Evolutionary conservation across 2,797 vertebrate species (phyloP), one percentile per base, ranked within the genome.

Genomic region (Spatula clypeata): DNA sequence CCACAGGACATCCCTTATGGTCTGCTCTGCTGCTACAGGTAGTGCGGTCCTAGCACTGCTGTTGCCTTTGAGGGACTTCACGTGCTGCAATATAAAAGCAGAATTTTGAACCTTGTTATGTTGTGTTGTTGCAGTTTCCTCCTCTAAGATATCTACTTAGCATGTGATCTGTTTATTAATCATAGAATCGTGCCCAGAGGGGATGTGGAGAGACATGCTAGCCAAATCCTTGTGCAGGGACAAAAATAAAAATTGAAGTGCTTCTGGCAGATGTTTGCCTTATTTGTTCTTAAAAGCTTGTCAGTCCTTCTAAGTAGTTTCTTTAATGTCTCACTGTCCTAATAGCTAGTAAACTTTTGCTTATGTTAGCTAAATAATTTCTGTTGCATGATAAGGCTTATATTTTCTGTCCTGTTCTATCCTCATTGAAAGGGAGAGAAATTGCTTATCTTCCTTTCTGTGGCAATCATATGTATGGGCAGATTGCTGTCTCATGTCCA

Each of bases 401-500:
- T 73, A 38, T 80, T 93, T 90, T 73, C 66, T 70, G 9, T 60
- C 45, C 42, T 65, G 47, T 47, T 15, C 51, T 71, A 16, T 77
- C 42, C 54, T 42, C 13, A 24, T 64, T n/a, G 20, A 66, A 93
- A 90, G 86, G 34, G 70, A 73, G 51, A 79, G 49, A 72, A 84
- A 47, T 88, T 86, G 11, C 32, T 70, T 79, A 36, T 86, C 54
- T 72, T 75, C 72, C 62, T 67, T 49, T 75, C 58, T 40, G 17
- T 62, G 71, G n/a, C 49, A 81, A 40, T 84, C 0, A 32, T 83
- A 36, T 27, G 20, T 61, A 58, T 66, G 79, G 62, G 42, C 32
- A 91, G 83, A 84, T 79, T 66, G 73, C 60, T 69, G 44, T 53
- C 70, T 90, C 40, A 4, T 65, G 86, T 71, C 77, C 61, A 85